Base-by-base conservation (phyloP, 2,797 vertebrate species). In the Pipistrellus nathusii region DNA sequence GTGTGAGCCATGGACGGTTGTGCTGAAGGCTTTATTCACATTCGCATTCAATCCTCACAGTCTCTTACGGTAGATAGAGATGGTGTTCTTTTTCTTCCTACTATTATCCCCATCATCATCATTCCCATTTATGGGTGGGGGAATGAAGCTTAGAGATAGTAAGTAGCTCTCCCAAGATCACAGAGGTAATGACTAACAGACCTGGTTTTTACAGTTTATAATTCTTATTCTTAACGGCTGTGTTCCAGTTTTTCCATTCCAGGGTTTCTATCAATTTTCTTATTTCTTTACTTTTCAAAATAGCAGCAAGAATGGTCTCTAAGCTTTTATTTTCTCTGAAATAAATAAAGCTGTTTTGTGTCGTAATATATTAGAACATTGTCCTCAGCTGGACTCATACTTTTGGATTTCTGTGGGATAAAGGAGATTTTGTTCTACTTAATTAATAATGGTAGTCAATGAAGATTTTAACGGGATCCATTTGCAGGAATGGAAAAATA, bases 401-500 rank as follows among this genome's bases (percentile, higher is more conserved):
- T 71, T 89, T 83, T 5, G 51, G 53, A 27, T 27, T 81, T 76
- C 68, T 76, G 55, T 25, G 38, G 20, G 38, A 78, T 76, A 35
- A 85, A 53, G 11, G 17, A 17, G 25, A 55, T 80, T 82, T 57
- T 64, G 44, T 91, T 69, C 30, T 62, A 4, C 25, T 35, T 41
- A 21, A 8, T 57, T 88, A 71, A 62, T 25, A 25, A 11, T 75
- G 64, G 48, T 86, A 46, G 78, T 30, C 75, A 66, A 35, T 73
- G 44, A 12, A 77, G 32, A 35, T 83, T 93, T 91, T 93, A 89
- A 92, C 8, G 88, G 81, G 92, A 82, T 94, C 41, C 30, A 93
- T 92, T 95, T 97, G 2, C 93, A 99, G 99, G 94, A 98, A 98
- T 10, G 99, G 98, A 89, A 98, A 98, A 98, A 98, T 99, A 88